Evolutionary conservation across 2,888 invertebrate genomes (phyloP).

Genomic region (Lordiphosa andalusiaca): DNA sequence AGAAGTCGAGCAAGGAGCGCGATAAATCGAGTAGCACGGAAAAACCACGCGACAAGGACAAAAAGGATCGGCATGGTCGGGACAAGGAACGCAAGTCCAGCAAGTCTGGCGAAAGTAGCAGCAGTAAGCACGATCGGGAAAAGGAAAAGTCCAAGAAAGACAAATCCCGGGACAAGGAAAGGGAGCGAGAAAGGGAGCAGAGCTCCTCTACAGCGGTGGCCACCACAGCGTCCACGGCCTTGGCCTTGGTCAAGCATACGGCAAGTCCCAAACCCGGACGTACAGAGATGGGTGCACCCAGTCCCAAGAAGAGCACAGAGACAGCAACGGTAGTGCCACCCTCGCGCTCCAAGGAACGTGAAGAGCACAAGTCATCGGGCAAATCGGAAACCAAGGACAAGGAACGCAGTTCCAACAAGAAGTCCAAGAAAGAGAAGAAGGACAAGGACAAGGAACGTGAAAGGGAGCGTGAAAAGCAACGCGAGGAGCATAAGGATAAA

Average conservation of each 20-base stretch:
- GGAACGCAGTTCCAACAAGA: constrained; percentile 78
- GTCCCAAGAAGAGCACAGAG: constrained; percentile 52
- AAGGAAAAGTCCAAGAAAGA: constrained; percentile 81
- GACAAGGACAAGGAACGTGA: constrained; percentile 84
- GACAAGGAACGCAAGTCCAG: constrained; percentile 81
- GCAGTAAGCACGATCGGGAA: constrained; percentile 80
- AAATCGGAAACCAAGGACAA: constrained; percentile 63
- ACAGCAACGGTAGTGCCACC: constrained; percentile 30
- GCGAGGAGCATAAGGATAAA: constrained; percentile 75
- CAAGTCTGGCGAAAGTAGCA: constrained; percentile 78
- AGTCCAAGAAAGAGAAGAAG: constrained; percentile 83
- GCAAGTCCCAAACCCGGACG: constrained; percentile 58
- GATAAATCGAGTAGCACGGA: constrained; percentile 68
- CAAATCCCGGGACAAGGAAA: constrained; percentile 82
- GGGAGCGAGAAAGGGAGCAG: constrained; percentile 80
- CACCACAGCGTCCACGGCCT: constrained; percentile 1
- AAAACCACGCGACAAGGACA: constrained; percentile 81
- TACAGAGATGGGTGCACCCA: constrained; percentile 47
- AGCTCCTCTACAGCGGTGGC: constrained; percentile 18
- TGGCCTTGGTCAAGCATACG: constrained; percentile 47
- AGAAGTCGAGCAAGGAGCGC: constrained; percentile 74
- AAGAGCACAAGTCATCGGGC: constrained; percentile 51
- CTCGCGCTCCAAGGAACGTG: constrained; percentile 63
- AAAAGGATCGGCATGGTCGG: constrained; percentile 82
- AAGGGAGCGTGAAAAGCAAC: constrained; percentile 81